Evolutionary conservation across 1,140 invertebrate genomes (phyloP).

Genomic region (Ditylenchus dipsaci): DNA sequence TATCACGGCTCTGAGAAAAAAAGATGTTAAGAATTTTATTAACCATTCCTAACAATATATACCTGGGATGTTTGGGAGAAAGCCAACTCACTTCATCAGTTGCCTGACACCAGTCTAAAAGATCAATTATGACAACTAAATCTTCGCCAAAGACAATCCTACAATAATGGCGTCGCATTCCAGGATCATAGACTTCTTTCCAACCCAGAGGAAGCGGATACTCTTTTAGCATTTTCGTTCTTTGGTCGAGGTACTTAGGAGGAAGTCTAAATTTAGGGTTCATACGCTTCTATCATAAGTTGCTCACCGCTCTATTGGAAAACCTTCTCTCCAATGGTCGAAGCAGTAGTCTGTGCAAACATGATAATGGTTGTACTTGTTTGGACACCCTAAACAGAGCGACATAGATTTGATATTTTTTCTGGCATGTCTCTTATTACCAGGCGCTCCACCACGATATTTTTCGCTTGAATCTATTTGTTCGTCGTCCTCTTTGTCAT

Average conservation of each 20-base stretch:
- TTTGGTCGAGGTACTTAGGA: conserved; percentile 70
- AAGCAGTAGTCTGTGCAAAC: conserved; percentile 83
- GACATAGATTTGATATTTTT: no score
- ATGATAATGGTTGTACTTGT: conserved; percentile 91
- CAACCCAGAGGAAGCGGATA: conserved; percentile 87
- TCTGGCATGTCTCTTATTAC: neutral
- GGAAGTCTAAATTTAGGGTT: conserved; percentile 60
- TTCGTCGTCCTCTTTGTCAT: conserved; percentile 64
- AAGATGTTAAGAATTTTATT: no score
- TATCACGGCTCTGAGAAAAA: conserved; percentile 35
- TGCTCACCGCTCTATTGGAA: conserved; percentile 64
- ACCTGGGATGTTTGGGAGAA: conserved; percentile 47
- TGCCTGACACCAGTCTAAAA: conserved; percentile 72
- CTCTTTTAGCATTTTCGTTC: conserved; percentile 73
- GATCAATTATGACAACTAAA: no score
- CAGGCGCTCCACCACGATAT: conserved; percentile 60
- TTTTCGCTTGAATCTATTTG: conserved; percentile 14
- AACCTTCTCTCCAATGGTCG: conserved; percentile 77
- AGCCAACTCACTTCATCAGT: conserved; percentile 74
- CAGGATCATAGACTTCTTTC: conserved; percentile 68
- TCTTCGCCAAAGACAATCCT: no score
- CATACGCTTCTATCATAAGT: no score
- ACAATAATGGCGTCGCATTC: conserved; percentile 80
- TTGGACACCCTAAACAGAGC: conserved; percentile 72
- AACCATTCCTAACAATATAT: no score